Conservation (phyloP, 2,888 invertebrate species). For the Dynastes hyllus region DNA sequence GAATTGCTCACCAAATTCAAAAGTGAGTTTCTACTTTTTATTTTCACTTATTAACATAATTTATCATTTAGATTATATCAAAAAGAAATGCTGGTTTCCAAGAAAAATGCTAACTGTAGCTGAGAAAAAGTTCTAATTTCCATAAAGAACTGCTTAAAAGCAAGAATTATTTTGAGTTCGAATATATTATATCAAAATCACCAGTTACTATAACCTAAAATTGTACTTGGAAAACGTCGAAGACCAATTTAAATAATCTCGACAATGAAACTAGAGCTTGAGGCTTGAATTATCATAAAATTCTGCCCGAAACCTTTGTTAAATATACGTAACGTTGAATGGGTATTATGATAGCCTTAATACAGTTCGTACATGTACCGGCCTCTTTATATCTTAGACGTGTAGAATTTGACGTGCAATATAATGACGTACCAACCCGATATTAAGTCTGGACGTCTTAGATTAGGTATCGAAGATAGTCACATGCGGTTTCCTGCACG, state of each 20-base stretch:
- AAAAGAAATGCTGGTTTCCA: neutral
- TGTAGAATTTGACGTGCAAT: constrained; percentile 65
- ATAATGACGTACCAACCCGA: constrained; percentile 66
- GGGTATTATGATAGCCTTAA: constrained; percentile 29
- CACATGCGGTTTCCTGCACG: constrained; percentile 66
- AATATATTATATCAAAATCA: neutral
- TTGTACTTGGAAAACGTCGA: constrained; percentile 5
- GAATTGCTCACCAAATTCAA: too few relatives aligned
- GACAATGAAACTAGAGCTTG: constrained; percentile 16
- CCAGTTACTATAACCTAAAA: constrained; percentile 5
- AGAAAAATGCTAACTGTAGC: neutral
- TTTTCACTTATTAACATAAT: too few relatives aligned
- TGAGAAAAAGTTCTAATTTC: neutral
- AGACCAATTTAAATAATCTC: constrained; percentile 23
- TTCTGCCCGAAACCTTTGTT: constrained; percentile 21
- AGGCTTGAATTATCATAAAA: constrained; percentile 39
- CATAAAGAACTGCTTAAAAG: neutral
- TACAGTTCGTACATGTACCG: constrained; percentile 33
- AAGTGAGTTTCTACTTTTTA: too few relatives aligned
- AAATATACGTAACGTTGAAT: constrained; percentile 5
- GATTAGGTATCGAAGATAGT: constrained; percentile 68
- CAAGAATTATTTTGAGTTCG: neutral
- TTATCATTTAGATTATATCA: too few relatives aligned
- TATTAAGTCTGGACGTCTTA: constrained; percentile 64
- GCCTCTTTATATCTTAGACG: constrained; percentile 51